Evolutionary conservation across 2,888 invertebrate species (phyloP).

Genomic region (Gandaritis pyraliata): DNA sequence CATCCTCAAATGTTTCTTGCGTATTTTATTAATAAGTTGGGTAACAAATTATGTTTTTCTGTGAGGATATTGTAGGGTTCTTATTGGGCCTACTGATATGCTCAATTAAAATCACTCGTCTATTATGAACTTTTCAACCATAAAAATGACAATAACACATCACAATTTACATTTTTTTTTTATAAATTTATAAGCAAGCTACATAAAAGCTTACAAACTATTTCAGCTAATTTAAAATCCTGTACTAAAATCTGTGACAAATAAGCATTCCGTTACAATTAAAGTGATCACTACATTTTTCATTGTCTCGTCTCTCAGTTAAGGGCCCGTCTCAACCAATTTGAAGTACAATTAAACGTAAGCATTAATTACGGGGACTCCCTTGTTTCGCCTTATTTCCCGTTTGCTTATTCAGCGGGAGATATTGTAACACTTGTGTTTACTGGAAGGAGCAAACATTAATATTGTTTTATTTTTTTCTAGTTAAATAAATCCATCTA

Average conservation of each 20-base stretch:
- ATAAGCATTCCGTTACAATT: constrained; percentile 41
- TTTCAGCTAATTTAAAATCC: constrained; percentile 15
- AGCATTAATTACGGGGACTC: constrained; percentile 80
- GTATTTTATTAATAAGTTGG: too few relatives aligned
- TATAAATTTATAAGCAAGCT: too few relatives aligned
- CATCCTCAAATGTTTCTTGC: too few relatives aligned
- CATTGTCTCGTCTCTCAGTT: constrained; percentile 58
- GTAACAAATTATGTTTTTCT: too few relatives aligned
- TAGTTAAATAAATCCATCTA: too few relatives aligned
- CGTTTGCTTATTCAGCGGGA: constrained; percentile 80
- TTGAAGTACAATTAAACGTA: constrained; percentile 78
- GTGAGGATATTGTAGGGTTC: too few relatives aligned
- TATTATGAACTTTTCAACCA: too few relatives aligned
- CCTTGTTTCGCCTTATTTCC: constrained; percentile 70
- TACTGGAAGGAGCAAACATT: constrained; percentile 51
- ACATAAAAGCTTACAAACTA: neutral
- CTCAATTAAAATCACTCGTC: too few relatives aligned
- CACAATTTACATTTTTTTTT: too few relatives aligned
- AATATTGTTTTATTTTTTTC: neutral
- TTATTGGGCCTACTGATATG: too few relatives aligned
- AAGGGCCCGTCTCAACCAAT: constrained; percentile 69
- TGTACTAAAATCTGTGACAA: constrained; percentile 27
- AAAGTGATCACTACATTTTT: constrained; percentile 55
- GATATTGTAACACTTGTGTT: constrained; percentile 46
- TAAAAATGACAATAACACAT: too few relatives aligned